These are phyloP conservation scores for Anguilla japonica DNA, from an alignment of 2,113 vertebrate genomes.

Conservation along the genomic window DNA sequence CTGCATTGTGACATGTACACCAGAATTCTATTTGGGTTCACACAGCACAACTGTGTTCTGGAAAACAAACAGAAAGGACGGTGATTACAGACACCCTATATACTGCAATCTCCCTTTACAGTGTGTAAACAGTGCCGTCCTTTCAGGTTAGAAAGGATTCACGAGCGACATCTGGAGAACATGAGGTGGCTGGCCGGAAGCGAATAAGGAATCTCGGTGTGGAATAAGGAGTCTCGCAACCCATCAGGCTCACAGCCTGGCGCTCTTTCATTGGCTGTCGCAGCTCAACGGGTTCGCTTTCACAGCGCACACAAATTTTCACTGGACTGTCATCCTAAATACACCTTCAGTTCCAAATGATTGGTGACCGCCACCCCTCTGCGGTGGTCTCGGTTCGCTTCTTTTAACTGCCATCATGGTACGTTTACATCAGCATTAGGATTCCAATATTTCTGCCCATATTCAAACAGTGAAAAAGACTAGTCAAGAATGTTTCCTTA, in stretches of 20 bases:
- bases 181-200: background rate
- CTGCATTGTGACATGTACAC: background rate
- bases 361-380: background rate
- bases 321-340: background rate
- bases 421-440: too few relatives aligned
- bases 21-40: background rate
- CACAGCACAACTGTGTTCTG: background rate
- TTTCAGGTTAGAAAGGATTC: background rate
- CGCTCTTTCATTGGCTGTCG: too few relatives aligned
- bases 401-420: too few relatives aligned
- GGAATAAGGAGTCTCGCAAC: background rate
- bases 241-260: background rate
- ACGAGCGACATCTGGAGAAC: background rate
- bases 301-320: background rate
- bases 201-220: background rate
- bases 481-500: background rate
- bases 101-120: background rate
- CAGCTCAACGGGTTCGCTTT: background rate
- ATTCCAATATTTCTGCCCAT: too few relatives aligned
- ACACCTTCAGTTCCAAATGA: background rate
- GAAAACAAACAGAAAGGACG: background rate
- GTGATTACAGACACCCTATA: background rate
- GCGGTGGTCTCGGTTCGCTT: background rate
- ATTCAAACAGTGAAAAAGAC: background rate
- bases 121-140: background rate